Conservation (phyloP, 2,797 vertebrate genomes). For the Vultur gryphus region DNA sequence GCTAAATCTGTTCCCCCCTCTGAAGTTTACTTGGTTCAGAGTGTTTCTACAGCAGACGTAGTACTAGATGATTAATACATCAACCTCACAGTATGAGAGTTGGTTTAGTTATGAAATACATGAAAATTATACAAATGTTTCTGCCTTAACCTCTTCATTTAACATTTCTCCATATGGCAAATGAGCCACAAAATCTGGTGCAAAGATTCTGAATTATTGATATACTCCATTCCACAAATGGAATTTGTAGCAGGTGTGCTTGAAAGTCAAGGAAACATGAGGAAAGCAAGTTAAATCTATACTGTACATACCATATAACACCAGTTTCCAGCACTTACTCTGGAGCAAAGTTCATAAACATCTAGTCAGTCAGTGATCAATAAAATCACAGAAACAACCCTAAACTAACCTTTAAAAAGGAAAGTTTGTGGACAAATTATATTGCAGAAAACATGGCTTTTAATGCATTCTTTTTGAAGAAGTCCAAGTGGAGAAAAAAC, state of each 20-base stretch:
- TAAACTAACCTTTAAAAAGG: neutral
- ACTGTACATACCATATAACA: neutral
- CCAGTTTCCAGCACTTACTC: neutral
- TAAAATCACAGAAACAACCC: neutral
- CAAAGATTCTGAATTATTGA: conserved; percentile 32
- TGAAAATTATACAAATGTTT: conserved; percentile 28
- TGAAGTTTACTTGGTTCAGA: neutral
- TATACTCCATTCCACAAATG: neutral
- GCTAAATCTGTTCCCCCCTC: neutral
- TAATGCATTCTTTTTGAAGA: neutral
- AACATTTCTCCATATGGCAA: conserved; percentile 50
- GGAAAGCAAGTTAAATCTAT: neutral
- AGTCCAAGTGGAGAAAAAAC: neutral
- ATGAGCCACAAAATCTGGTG: conserved; percentile 41
- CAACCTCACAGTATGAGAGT: neutral
- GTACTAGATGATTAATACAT: conserved; percentile 20
- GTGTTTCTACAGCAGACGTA: conserved; percentile 4
- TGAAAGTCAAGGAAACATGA: neutral
- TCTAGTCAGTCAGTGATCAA: neutral
- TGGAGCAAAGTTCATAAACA: neutral
- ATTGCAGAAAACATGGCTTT: neutral
- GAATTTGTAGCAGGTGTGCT: conserved; percentile 7
- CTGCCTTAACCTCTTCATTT: conserved; percentile 40
- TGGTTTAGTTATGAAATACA: conserved; percentile 25
- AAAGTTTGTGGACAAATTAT: neutral